A percentile compares a stretch with the other conserved stretches of the same genome.
phyloP scores from a whole-genome alignment of 1,140 invertebrate species.

The Acromyrmex heyeri region DNA sequence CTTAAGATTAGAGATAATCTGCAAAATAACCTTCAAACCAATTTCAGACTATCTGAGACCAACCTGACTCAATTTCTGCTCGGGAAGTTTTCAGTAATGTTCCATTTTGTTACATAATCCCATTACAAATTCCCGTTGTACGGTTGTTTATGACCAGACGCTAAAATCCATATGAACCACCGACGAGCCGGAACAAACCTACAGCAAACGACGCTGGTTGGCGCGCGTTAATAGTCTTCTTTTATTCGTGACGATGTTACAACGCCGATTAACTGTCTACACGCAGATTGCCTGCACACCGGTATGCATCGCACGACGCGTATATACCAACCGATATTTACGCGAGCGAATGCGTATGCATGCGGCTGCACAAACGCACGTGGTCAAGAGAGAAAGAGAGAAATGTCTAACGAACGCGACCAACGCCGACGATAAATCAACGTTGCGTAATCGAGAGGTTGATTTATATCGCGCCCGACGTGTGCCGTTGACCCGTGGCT shows the following conservation, averaged over 20 bases:
- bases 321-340: constrained; percentile 54
- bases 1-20: no score
- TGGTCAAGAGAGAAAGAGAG: constrained; percentile 42
- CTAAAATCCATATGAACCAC: constrained; percentile 13
- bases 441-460: constrained; percentile 59
- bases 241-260: constrained; percentile 54
- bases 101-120: background rate
- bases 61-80: no score
- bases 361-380: constrained; percentile 24
- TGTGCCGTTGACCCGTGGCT: constrained; percentile 52
- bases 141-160: constrained; percentile 10
- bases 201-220: constrained; percentile 37
- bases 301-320: constrained; percentile 8
- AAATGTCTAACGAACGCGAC: constrained; percentile 44
- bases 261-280: constrained; percentile 45
- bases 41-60: no score
- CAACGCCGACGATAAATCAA: constrained; percentile 58
- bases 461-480: constrained; percentile 55
- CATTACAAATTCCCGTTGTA: background rate
- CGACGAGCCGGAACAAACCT: constrained; percentile 53
- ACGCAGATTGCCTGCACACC: constrained; percentile 27
- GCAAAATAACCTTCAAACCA: no score
- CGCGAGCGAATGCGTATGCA: constrained; percentile 28
- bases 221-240: constrained; percentile 51
- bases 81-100: background rate